Percentiles rank a stretch among this genome's conserved stretches.
Evolutionary conservation across 2,113 vertebrate species (phyloP).

Genomic region (Illadopsis cleaveri): DNA sequence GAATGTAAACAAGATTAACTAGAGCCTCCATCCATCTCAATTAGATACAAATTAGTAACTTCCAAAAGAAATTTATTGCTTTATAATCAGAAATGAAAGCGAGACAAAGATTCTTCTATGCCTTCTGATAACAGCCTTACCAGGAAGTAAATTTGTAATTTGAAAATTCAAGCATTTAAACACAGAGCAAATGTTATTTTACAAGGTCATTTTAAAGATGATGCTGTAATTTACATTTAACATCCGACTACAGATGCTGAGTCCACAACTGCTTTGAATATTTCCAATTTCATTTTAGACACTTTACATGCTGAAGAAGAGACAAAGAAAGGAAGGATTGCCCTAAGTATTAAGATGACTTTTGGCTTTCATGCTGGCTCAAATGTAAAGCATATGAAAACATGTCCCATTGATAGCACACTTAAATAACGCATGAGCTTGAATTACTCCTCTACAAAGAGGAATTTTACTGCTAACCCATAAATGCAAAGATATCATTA

Average conservation of each 20-base stretch:
- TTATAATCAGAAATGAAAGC: background rate
- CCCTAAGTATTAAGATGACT: background rate
- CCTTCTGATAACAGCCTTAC: background rate
- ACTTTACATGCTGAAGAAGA: background rate
- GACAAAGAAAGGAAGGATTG: background rate
- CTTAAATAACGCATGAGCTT: background rate
- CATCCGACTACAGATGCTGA: background rate
- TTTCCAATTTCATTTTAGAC: background rate
- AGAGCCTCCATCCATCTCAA: background rate
- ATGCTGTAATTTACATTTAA: background rate
- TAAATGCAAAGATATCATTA: constrained; percentile 32
- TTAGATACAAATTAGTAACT: background rate
- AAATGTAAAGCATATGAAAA: constrained; percentile 15
- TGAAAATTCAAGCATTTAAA: constrained; percentile 8
- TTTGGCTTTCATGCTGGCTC: background rate
- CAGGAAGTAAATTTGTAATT: background rate
- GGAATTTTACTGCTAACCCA: constrained; percentile 21
- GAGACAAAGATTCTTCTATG: background rate
- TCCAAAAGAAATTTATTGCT: background rate
- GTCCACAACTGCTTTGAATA: background rate
- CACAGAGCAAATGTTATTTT: background rate
- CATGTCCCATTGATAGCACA: background rate
- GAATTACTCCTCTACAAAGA: background rate
- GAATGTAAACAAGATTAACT: background rate
- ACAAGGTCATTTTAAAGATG: background rate